Conservation (phyloP, 1,140 invertebrate species). For the Caerostris darwini region DNA sequence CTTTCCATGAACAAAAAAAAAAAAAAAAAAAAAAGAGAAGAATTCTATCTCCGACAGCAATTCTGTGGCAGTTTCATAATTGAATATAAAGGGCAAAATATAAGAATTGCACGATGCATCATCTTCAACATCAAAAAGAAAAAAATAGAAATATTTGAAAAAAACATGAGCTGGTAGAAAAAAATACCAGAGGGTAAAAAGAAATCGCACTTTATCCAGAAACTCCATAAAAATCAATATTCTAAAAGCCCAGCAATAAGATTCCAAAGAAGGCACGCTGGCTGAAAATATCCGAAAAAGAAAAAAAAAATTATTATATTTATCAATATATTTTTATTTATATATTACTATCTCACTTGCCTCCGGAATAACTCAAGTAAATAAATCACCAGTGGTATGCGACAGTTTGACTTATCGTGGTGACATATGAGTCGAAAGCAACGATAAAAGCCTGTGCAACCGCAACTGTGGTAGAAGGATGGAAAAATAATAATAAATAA, state of each 20-base stretch:
- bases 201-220: neutral
- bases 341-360: constrained; percentile 69
- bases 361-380: constrained; percentile 52
- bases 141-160: constrained; percentile 49
- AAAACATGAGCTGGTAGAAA: neutral
- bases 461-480: constrained; percentile 23
- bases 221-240: neutral
- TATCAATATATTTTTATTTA: constrained; percentile 73
- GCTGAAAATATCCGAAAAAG: neutral
- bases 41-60: neutral
- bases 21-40: neutral
- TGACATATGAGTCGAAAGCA: constrained; percentile 70
- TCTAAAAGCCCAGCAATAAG: neutral
- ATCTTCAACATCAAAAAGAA: constrained; percentile 11
- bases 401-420: constrained; percentile 76
- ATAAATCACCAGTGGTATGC: constrained; percentile 73
- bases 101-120: neutral
- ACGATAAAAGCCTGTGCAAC: constrained; percentile 76
- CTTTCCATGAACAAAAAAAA: neutral
- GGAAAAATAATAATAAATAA: constrained; percentile 31
- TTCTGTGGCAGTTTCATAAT: constrained; percentile 2
- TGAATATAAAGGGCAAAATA: constrained; percentile 23
- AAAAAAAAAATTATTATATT: neutral
- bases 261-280: constrained; percentile 9
- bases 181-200: neutral